Base-by-base conservation (phyloP, 2,888 invertebrate genomes). In the Lasioglossum leucozonium region DNA sequence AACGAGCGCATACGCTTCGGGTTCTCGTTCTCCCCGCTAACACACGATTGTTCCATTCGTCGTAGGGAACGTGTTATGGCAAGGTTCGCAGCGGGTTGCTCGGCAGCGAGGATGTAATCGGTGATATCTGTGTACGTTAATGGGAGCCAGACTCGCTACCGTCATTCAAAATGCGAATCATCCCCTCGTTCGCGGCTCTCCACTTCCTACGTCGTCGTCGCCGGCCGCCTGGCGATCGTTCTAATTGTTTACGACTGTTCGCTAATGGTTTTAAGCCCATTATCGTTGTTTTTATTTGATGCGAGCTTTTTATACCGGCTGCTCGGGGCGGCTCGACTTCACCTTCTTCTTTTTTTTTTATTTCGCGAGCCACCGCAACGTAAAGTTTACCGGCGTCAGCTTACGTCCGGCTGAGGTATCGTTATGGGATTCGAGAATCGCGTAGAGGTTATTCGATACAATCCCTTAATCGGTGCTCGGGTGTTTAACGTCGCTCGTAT, bases 101-200 rank as follows among this genome's bases (percentile, higher is more conserved):
- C 80, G 85, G 71, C 81, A 85, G 83, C 73, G 81, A 78, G 85
- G 22, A 65, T 81, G 72, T 78, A 88, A 88, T 85, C 85, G 65
- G 87, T 82, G 82, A 89, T 87, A 90, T 88, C 88, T 86, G 82
- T 86, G 87, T 88, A 83, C 65, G 85, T 84, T 87, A 85, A 87
- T 89, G 87, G 84, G 82, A 87, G 87, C 82, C 79, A 85, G 84
- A 86, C 78, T 79, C 82, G 89, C 85, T 85, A 87, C 88, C 51
- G 82, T 85, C 88, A 83, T 87, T 88, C 75, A 73, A 89, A 89
- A 84, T 74, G 82, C 65, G 69, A 79, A 44, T 42, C 62, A 65
- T 69, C 79, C 76, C 75, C 62, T 74, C 65, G 65, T 71, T 77
- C 82, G 73, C 44, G 74, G 40, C 8, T 0, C 80, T 69, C 71